These are phyloP conservation scores for Hiodon alosoides DNA, from an alignment of 2,113 vertebrate genomes.

Conservation along the genomic window DNA sequence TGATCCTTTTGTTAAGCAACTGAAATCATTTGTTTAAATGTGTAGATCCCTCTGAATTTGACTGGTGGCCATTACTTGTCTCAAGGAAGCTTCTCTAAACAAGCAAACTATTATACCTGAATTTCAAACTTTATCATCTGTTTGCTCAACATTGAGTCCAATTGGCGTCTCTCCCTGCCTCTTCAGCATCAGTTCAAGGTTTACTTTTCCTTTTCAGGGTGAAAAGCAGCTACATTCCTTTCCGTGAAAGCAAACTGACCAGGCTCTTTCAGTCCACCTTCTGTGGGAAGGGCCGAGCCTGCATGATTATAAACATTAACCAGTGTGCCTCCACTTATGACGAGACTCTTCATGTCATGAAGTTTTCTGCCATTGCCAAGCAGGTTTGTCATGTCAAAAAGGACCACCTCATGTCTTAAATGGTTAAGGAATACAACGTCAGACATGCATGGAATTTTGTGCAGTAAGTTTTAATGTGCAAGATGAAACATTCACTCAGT, in stretches of 20 bases:
- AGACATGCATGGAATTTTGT: no score
- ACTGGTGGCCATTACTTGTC: no score
- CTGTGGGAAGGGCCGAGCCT: constrained; percentile 75
- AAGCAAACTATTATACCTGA: background rate
- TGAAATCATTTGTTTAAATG: no score
- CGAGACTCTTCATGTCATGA: constrained; percentile 83
- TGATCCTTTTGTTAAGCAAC: no score
- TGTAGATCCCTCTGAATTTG: no score
- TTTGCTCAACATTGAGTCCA: no score
- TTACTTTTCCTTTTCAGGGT: constrained; percentile 33
- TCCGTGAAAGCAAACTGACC: constrained; percentile 84
- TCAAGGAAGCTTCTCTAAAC: no score
- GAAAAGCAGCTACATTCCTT: constrained; percentile 65
- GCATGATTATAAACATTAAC: constrained; percentile 84
- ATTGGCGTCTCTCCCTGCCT: no score
- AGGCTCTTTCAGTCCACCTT: constrained; percentile 83
- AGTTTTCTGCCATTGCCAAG: constrained; percentile 81
- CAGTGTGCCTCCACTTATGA: constrained; percentile 79
- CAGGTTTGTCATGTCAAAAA: constrained; percentile 55
- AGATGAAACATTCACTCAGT: no score
- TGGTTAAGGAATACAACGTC: no score
- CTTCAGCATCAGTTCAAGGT: background rate
- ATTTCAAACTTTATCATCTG: background rate
- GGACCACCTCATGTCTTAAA: no score
- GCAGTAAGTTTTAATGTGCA: no score